Conservation (phyloP, 2,113 vertebrate genomes). For the Oophaga pumilio region DNA sequence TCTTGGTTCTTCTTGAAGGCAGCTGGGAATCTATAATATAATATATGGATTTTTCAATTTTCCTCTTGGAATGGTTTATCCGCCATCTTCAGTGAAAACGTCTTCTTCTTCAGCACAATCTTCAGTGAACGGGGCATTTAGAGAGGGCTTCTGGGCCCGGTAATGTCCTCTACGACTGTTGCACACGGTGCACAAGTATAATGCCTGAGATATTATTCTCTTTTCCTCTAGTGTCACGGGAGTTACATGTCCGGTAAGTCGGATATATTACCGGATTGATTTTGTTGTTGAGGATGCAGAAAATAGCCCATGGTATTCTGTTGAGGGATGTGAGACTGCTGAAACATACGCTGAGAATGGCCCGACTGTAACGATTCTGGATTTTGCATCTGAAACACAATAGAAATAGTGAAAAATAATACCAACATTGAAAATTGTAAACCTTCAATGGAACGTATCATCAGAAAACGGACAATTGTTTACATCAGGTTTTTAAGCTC, state of each 20-base stretch:
- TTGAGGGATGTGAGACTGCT: conserved; percentile 66
- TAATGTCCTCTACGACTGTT: accelerated
- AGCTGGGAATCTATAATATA: conserved; percentile 29
- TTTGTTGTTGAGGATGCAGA: conserved; percentile 68
- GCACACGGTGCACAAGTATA: accelerated
- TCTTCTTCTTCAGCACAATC: conserved; percentile 2
- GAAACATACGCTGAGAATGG: conserved; percentile 70
- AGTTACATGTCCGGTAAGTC: conserved; percentile 80
- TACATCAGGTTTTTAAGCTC: too few species aligned
- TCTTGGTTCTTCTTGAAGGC: conserved; percentile 32
- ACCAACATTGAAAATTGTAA: background rate
- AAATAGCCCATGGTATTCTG: conserved; percentile 75
- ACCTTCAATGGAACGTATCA: too few species aligned
- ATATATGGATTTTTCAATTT: background rate
- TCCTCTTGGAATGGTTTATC: background rate
- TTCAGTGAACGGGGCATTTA: background rate
- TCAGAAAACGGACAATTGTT: too few species aligned
- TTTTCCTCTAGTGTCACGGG: conserved; percentile 61
- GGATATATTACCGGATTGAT: conserved; percentile 69
- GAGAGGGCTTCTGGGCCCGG: background rate
- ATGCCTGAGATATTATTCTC: background rate
- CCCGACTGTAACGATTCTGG: conserved; percentile 69
- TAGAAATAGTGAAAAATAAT: conserved; percentile 18
- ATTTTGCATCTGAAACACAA: conserved; percentile 72
- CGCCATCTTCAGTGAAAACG: background rate